Conservation (phyloP, 2,113 vertebrate species). For the Trachemys scripta region DNA sequence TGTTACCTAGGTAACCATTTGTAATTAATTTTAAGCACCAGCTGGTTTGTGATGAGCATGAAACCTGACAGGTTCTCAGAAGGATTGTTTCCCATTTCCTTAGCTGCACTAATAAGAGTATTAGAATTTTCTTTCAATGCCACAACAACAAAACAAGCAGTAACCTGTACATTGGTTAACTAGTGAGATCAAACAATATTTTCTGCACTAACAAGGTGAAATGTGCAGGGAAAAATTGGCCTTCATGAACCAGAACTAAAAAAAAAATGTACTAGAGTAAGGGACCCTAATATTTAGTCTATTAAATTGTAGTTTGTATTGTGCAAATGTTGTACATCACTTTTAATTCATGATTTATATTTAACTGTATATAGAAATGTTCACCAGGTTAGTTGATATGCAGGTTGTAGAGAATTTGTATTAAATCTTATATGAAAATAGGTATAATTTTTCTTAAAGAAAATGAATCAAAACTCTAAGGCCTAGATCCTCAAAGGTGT, state of each 20-base stretch:
- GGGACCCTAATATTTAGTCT: neutral
- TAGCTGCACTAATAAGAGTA: neutral
- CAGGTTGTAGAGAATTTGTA: neutral
- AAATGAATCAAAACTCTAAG: neutral
- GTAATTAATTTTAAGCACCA: constrained; percentile 79
- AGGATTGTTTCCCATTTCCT: constrained; percentile 31
- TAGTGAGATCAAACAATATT: neutral
- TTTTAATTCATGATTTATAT: neutral
- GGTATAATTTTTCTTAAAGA: neutral
- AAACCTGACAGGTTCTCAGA: constrained; percentile 60
- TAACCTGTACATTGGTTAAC: neutral
- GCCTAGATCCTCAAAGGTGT: neutral
- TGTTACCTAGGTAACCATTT: constrained; percentile 73
- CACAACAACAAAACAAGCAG: neutral
- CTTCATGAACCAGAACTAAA: neutral
- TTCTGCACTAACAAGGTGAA: neutral
- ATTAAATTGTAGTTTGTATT: neutral
- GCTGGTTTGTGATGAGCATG: constrained; percentile 68
- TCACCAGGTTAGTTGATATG: neutral
- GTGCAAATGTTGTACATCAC: neutral
- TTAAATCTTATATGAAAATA: neutral
- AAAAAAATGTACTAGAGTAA: neutral
- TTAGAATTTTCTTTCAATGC: constrained; percentile 9
- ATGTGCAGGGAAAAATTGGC: neutral
- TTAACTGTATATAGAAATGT: neutral